Evolutionary conservation across 2,113 vertebrate species (phyloP), one percentile per base, ranked within the genome.

Genomic region (Sturnus vulgaris): DNA sequence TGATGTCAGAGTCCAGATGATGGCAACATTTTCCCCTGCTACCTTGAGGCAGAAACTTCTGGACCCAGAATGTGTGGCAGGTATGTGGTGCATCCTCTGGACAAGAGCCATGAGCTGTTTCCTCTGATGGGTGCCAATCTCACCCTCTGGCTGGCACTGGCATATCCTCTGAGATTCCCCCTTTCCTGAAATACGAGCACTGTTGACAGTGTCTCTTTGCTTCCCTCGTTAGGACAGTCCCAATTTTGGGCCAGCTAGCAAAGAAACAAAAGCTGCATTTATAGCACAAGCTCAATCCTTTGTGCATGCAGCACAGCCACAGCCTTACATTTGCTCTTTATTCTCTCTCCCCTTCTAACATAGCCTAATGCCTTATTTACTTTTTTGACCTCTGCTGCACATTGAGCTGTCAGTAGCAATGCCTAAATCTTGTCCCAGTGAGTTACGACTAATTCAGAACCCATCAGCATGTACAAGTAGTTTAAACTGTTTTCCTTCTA

Each of bases 341-440:
- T 88, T 83, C 49, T 77, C 69, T 57, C 56, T 73, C 40, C n/a
- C 22, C 28, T 78, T 64, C 76, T 92, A 96, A 92, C 71, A 86
- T 23, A 93, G 25, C 64, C 68, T 93, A 88, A 94, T 93, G 82
- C 25, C 76, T 96, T 93, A 95, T 95, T 96, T 96, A 94, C 93
- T 96, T 96, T 93, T 95, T 94, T 93, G 93, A 96, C 95, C 96
- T 96, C 95, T 96, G 85, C 64, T 88, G 82, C 76, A 86, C 93
- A 94, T 92, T 95, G 93, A 96, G 82, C 92, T 96, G 92, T 94
- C 95, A 95, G 88, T 13, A 84, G 50, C 60, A 66, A 80, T 44
- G 71, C 90, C 96, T 95, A 90, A 85, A 88, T 88, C 95, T 83
- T 86, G 71, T 93, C 68, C 68, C 60, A 5, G 39, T 86, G 95